These are phyloP conservation scores for Scaptodrosophila latifasciaeformis DNA, from an alignment of 2,888 invertebrate genomes.

Conservation along the genomic window DNA sequence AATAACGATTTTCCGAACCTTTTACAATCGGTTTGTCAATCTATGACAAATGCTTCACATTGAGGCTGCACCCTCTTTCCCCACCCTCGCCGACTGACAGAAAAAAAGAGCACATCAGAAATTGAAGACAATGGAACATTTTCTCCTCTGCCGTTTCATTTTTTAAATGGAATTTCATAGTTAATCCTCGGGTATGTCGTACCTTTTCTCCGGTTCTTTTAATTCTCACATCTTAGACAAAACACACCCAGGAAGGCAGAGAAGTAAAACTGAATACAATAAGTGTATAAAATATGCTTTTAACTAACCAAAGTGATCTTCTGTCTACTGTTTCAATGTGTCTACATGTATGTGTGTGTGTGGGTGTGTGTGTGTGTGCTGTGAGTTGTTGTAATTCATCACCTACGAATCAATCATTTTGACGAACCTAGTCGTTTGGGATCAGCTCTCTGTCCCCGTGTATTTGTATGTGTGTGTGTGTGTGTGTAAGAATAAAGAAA, in stretches of 20 bases:
- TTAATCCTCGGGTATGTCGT: constrained; percentile 63
- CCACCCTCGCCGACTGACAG: constrained; percentile 37
- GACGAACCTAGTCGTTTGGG: constrained; percentile 64
- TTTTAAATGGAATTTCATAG: constrained; percentile 63
- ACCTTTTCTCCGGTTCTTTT: constrained; percentile 59
- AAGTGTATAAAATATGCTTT: constrained; percentile 37
- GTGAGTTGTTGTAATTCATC: constrained; percentile 72
- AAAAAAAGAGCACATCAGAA: constrained; percentile 44
- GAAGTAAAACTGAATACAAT: not conserved
- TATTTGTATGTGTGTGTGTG: no score
- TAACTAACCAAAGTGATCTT: constrained; percentile 57
- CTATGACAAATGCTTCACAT: no score
- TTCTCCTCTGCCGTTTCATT: no score
- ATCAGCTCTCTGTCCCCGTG: not conserved
- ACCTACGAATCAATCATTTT: constrained; percentile 74
- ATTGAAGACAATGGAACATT: constrained; percentile 56
- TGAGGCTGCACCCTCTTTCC: no score
- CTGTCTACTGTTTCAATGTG: constrained; percentile 25
- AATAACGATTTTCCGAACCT: no score
- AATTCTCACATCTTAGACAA: no score
- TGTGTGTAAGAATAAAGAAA: constrained; percentile 37
- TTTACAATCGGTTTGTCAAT: no score
- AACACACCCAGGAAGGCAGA: constrained; percentile 1
- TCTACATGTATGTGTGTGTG: no score
- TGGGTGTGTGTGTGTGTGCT: no score